These are phyloP conservation scores for Selene dorsalis DNA, from an alignment of 2,797 vertebrate species.

Conservation along the genomic window DNA sequence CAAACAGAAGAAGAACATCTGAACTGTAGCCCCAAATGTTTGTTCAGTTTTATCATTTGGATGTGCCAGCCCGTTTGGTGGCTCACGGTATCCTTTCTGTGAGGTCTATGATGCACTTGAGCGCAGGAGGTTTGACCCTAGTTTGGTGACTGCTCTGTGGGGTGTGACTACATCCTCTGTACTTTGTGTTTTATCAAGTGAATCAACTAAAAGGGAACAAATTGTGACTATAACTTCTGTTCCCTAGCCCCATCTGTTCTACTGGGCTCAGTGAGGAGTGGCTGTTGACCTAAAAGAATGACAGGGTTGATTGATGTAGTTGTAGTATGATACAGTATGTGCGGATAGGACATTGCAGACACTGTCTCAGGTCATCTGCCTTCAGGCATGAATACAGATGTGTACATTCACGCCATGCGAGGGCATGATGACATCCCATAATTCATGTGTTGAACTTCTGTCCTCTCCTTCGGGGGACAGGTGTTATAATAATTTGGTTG, in stretches of 20 bases:
- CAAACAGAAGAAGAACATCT: background rate
- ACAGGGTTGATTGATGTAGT: background rate
- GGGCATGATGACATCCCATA: background rate
- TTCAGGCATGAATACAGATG: background rate
- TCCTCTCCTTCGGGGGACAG: background rate
- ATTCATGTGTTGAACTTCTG: background rate
- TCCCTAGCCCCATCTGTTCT: background rate
- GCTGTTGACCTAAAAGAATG: constrained; percentile 11
- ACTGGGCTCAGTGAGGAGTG: background rate
- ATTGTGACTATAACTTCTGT: background rate
- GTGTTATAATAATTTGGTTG: background rate
- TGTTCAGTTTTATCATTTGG: background rate
- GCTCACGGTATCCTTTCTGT: background rate
- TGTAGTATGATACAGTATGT: background rate
- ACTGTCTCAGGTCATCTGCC: background rate
- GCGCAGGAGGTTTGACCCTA: background rate
- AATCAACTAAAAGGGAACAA: background rate
- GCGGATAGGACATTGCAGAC: background rate
- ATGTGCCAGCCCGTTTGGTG: background rate
- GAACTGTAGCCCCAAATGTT: background rate
- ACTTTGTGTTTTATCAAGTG: background rate
- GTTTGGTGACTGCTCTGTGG: background rate
- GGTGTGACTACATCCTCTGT: background rate
- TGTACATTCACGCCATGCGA: background rate
- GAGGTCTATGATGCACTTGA: background rate